Base-by-base conservation (phyloP, 2,797 vertebrate genomes). In the Clarias pachynema region DNA sequence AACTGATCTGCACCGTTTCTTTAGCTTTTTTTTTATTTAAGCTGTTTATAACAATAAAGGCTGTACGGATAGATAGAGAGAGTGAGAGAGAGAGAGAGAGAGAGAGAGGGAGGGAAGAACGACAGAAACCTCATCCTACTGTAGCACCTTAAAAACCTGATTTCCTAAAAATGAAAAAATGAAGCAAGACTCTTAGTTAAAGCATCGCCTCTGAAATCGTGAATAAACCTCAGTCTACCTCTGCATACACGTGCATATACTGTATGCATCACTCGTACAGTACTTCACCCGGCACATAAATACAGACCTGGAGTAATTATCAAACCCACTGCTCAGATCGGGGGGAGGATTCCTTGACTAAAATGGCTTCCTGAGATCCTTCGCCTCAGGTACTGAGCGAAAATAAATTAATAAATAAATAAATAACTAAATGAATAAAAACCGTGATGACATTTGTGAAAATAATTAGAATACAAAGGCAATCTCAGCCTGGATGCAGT, bases 211-310 rank as follows among this genome's bases (percentile, higher is more conserved):
- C 91, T 89, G 92, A 94, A 93, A 91, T 94, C 94, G 95, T 94
- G 95, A 95, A 96, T 95, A 95, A 94, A 95, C 94, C 95, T 95
- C 91, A 93, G 92, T 91, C 91, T 93, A 92, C 90, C 91, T 93
- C 91, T 93, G 93, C 91, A 91, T 92, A 93, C 94, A 94, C 95
- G 44, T 49, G 44, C 10, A 49, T 14, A 49, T 12, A 59, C 4
- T 24, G 4, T 10, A 31, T 29, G 94, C 92, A 95, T 95, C 94
- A 95, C 59, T 34, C 34, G 3, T 94, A 95, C 93, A 95, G 95
- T 94, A 95, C 93, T 89, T 92, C 90, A 66, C 91, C 93, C 87
- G 86, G 93, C 92, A 94, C 93, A 37, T 78, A 95, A 66, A 81
- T 94, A 94, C 94, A 95, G 94, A 94, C 92, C 88, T 90, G 91